Conservation (phyloP, 2,797 vertebrate genomes). For the Gallinago nigripennis region DNA sequence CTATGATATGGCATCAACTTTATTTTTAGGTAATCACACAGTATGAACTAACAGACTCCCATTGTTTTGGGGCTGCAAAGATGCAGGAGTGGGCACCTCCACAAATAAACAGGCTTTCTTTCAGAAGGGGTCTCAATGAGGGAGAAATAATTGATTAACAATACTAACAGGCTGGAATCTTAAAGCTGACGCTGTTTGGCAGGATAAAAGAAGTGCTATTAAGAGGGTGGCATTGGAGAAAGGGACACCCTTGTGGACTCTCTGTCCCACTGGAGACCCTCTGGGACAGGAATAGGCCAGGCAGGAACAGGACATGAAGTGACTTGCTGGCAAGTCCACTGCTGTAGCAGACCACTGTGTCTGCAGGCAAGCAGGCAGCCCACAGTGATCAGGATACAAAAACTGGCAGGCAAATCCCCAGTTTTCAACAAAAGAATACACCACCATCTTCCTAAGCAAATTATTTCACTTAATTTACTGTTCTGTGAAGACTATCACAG, state of each 20-base stretch:
- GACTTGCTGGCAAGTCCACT: neutral
- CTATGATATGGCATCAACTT: neutral
- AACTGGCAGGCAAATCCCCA: neutral
- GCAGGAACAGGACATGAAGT: neutral
- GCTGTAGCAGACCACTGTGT: neutral
- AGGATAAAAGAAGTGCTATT: neutral
- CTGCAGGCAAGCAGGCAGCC: neutral
- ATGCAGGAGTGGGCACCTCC: neutral
- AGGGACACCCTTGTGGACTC: fast-evolving
- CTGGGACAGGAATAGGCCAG: neutral
- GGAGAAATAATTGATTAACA: neutral
- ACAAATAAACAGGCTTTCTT: neutral
- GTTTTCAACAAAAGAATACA: neutral
- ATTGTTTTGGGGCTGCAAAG: fast-evolving
- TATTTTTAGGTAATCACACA: neutral
- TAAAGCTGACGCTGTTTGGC: neutral
- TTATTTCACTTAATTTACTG: neutral
- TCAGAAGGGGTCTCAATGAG: neutral
- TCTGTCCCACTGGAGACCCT: neutral
- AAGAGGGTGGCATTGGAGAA: neutral
- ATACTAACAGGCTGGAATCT: neutral
- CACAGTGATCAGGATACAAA: neutral
- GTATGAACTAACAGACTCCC: neutral
- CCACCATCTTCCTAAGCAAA: neutral
- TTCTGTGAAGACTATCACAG: neutral